phyloP scores from a whole-genome alignment of 2,113 vertebrate species.

The human (Homo sapiens) region GRCh38 chr11:100091501-100092000 shows the following conservation, averaged over 20 bases:
- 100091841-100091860: neutral
- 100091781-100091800: neutral
- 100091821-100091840: neutral
- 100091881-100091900: neutral
- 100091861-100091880: neutral
- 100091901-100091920: neutral
- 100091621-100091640: no score
- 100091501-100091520: no score
- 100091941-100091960: neutral
- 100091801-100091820: neutral
- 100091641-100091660: no score
- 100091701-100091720: accelerated
- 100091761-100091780: neutral
- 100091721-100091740: neutral
- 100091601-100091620: no score
- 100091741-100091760: neutral
- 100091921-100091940: neutral
- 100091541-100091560: no score
- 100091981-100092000: neutral
- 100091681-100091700: no score
- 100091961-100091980: neutral
- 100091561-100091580: no score
- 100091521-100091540: no score
- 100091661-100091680: accelerated
- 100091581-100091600: no score